Evolutionary conservation across 2,888 invertebrate genomes (phyloP).

Genomic region (Mayetiola destructor): DNA sequence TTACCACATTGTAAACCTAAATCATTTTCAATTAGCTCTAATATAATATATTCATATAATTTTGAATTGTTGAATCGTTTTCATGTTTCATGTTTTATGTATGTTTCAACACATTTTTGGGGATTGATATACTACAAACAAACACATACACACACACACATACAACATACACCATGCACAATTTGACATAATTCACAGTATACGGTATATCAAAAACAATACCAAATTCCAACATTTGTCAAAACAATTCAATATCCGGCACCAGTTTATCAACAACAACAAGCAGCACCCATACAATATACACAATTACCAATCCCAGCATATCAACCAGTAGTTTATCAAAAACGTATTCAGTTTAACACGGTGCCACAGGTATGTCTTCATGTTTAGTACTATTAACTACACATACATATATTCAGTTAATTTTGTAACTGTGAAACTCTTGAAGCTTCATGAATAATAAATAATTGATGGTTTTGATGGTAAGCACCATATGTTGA

Average conservation of each 20-base stretch:
- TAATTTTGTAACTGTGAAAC: too few relatives aligned
- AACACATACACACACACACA: not conserved
- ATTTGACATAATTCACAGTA: not conserved
- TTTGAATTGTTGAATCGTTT: too few relatives aligned
- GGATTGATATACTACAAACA: not conserved
- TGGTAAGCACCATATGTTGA: not conserved
- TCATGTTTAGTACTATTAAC: not conserved
- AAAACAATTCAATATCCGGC: not conserved
- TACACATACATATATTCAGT: not conserved
- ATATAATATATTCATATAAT: too few relatives aligned
- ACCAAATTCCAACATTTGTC: not conserved
- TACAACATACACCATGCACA: not conserved
- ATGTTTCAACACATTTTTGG: too few relatives aligned
- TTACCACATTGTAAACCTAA: too few relatives aligned
- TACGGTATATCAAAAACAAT: not conserved
- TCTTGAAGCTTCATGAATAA: too few relatives aligned
- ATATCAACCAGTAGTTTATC: not conserved
- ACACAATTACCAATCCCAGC: not conserved
- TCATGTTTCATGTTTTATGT: too few relatives aligned
- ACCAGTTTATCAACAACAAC: too few relatives aligned
- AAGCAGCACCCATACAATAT: not conserved
- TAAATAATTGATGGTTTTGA: too few relatives aligned
- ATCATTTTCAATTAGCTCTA: too few relatives aligned
- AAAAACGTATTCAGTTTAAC: constrained; percentile 3
- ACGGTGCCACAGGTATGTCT: not conserved